Percentiles rank a stretch among this genome's conserved stretches.
phyloP scores from a whole-genome alignment of 92 coral and sea anemone species.

The Phenganax marumi region DNA sequence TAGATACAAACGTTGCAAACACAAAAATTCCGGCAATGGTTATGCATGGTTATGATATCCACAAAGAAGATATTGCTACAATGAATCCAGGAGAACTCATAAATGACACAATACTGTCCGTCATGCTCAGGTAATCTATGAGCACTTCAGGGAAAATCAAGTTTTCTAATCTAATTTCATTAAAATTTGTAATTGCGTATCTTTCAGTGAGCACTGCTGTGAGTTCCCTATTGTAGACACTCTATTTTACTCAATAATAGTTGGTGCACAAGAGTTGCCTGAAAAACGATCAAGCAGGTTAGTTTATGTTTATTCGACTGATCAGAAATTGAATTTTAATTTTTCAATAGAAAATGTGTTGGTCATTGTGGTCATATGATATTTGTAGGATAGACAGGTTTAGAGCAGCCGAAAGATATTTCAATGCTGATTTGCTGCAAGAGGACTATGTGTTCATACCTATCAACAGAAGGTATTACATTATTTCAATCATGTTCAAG shows the following conservation, averaged over 20 bases:
- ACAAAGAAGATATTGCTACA: conserved; percentile 53
- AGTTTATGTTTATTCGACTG: not conserved
- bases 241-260: not conserved
- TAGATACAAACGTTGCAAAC: too few relatives aligned
- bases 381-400: conserved; percentile 46
- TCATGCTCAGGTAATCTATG: conserved; percentile 3
- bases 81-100: conserved; percentile 62
- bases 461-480: conserved; percentile 67
- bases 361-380: too few relatives aligned
- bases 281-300: conserved; percentile 8
- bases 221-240: conserved; percentile 10
- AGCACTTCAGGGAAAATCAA: too few relatives aligned
- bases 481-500: conserved; percentile 13
- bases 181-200: too few relatives aligned
- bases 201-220: conserved; percentile 10
- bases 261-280: not conserved
- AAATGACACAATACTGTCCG: conserved; percentile 63
- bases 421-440: conserved; percentile 44
- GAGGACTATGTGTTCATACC: conserved; percentile 60
- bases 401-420: conserved; percentile 55
- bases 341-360: too few relatives aligned
- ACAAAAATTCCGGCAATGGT: too few relatives aligned
- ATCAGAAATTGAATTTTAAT: not conserved
- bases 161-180: not conserved
- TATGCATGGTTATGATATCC: conserved; percentile 53